Evolutionary conservation across 2,113 vertebrate species (phyloP), one percentile per base, ranked within the genome.

Genomic region (Pelodiscus sinensis): DNA sequence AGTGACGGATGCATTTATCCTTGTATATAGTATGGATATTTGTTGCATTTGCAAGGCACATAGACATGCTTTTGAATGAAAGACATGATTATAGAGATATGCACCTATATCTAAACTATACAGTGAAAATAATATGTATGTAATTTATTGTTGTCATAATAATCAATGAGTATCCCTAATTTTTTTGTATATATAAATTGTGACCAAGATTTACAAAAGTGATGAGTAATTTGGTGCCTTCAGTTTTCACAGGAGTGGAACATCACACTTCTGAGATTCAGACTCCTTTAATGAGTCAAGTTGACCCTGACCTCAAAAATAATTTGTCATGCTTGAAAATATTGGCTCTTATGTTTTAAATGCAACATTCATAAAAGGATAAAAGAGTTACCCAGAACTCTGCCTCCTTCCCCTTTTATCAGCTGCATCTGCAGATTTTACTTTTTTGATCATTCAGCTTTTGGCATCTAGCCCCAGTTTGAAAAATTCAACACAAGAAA

Each of bases 101-200:
- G 27, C 22, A 22, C 0, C 0, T 5, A 90, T 81, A 65, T 84
- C 75, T 51, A 80, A 60, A 60, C 31, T 54, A 80, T 1, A 0
- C 4, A 38, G 44, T 9, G 84, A 80, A 92, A 90, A 80, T 38
- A 68, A 54, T 0, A 9, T 54, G 44, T 55, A 52, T 29, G 11
- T 51, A 31, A 84, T 75, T 60, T 81, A 29, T 29, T 55, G n/a
- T 88, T 81, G 31, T 71, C 73, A 31, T n/a, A 68, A 62, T 62
- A 62, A 62, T 62, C 60, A 62, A 29, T 3, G 3, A 13, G 25
- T 62, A 58, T 4, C 57, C 24, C 27, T 71, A n/a, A 68, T 19
- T 71, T 71, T 21, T 71, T 24, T 58, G 6, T 54, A 12, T 54
- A 54, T 54, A 38, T 35, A 21, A 21, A 71, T 21, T 71, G 9